Conservation (phyloP, 2,113 vertebrate species). For the Tylochromis polylepis region DNA sequence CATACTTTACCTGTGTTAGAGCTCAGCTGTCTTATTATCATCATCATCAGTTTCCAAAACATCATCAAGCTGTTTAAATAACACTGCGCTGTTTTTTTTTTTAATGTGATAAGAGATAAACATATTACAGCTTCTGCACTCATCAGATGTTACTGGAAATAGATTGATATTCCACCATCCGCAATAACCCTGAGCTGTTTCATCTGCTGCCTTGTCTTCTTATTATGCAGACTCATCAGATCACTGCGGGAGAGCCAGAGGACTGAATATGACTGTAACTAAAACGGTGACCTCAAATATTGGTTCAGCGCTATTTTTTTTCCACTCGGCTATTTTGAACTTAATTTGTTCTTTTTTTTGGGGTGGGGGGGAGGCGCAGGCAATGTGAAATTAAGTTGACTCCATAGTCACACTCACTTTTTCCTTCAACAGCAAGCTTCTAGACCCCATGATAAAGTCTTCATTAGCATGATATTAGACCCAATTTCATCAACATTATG, state of each 20-base stretch:
- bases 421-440: not conserved
- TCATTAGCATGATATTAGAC: not conserved
- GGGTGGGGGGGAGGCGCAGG: too few species aligned
- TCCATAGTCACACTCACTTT: fast-evolving
- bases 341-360: not conserved
- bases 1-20: not conserved
- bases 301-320: not conserved
- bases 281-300: not conserved
- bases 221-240: not conserved
- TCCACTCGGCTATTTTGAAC: not conserved
- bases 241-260: not conserved
- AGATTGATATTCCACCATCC: not conserved
- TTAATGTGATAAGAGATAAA: not conserved
- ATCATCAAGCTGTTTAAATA: not conserved
- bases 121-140: not conserved
- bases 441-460: not conserved
- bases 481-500: not conserved
- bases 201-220: not conserved
- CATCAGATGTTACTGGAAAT: not conserved
- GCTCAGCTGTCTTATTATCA: not conserved
- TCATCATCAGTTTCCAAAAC: not conserved
- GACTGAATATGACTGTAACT: not conserved
- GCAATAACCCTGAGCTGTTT: not conserved
- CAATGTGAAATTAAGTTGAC: not conserved
- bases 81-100: not conserved